Evolutionary conservation across 2,888 invertebrate genomes (phyloP).

Genomic region (Diogma glabrata): DNA sequence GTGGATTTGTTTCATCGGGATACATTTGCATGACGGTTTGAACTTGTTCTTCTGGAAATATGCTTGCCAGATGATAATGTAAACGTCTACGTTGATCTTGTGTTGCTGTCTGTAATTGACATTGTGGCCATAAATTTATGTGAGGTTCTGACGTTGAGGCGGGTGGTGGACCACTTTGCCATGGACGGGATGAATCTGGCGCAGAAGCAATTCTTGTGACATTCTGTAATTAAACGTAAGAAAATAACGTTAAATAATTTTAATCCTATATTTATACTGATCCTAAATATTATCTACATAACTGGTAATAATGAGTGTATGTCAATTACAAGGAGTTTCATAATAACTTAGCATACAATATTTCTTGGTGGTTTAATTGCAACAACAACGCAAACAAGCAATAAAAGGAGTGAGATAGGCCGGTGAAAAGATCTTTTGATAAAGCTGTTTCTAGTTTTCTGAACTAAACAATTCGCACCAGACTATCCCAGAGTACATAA

Average conservation of each 20-base stretch:
- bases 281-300: too few relatives aligned
- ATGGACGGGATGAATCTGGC: constrained; percentile 48
- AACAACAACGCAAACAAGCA: too few relatives aligned
- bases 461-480: too few relatives aligned
- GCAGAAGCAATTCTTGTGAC: constrained; percentile 66
- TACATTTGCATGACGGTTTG: constrained; percentile 74
- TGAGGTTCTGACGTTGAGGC: constrained; percentile 51
- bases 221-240: constrained; percentile 32
- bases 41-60: constrained; percentile 88
- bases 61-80: constrained; percentile 79
- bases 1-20: constrained; percentile 82
- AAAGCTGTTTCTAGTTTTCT: too few relatives aligned
- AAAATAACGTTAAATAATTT: neutral
- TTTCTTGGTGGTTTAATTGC: too few relatives aligned
- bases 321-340: too few relatives aligned
- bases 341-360: neutral
- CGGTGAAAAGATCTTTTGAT: too few relatives aligned
- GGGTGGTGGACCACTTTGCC: constrained; percentile 36
- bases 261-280: too few relatives aligned
- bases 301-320: too few relatives aligned
- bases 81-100: constrained; percentile 61
- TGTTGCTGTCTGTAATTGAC: constrained; percentile 23
- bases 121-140: constrained; percentile 41
- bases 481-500: too few relatives aligned
- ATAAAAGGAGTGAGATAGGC: too few relatives aligned